phyloP scores from a whole-genome alignment of 1,140 invertebrate genomes.

The Antheraea pernyi region DNA sequence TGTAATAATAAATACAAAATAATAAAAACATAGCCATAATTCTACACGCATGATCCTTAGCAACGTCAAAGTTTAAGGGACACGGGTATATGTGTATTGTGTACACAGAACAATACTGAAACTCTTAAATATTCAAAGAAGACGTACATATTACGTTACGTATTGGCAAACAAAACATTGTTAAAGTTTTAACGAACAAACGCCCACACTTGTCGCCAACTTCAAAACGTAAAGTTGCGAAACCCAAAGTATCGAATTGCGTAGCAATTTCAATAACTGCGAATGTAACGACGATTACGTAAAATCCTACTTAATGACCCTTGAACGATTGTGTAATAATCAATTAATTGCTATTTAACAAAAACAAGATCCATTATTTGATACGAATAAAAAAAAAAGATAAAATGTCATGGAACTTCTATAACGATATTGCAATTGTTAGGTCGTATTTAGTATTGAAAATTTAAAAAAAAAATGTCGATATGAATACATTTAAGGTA shows the following conservation, averaged over 20 bases:
- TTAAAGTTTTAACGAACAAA: not conserved
- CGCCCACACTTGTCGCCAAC: not conserved
- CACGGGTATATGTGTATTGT: too few species aligned
- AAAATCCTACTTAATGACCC: conserved; percentile 11
- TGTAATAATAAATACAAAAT: too few species aligned
- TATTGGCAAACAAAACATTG: not conserved
- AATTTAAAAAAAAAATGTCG: too few species aligned
- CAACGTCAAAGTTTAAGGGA: too few species aligned
- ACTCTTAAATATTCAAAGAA: not conserved
- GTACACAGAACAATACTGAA: not conserved
- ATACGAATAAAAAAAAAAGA: too few species aligned
- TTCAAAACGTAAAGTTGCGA: conserved; percentile 9
- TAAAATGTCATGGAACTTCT: too few species aligned
- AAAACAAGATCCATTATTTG: not conserved
- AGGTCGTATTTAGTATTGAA: too few species aligned
- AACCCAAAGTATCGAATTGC: conserved; percentile 5
- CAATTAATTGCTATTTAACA: not conserved
- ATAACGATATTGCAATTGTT: too few species aligned
- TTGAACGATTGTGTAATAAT: conserved; percentile 16
- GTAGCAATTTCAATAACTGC: conserved; percentile 13
- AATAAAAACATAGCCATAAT: too few species aligned
- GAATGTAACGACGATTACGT: conserved; percentile 10
- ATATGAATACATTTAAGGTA: too few species aligned
- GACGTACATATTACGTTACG: not conserved
- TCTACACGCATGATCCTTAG: too few species aligned